A percentile compares a stretch with the other conserved stretches of the same genome.
phyloP scores from a whole-genome alignment of 2,888 invertebrate species.

The Hedya salicella region DNA sequence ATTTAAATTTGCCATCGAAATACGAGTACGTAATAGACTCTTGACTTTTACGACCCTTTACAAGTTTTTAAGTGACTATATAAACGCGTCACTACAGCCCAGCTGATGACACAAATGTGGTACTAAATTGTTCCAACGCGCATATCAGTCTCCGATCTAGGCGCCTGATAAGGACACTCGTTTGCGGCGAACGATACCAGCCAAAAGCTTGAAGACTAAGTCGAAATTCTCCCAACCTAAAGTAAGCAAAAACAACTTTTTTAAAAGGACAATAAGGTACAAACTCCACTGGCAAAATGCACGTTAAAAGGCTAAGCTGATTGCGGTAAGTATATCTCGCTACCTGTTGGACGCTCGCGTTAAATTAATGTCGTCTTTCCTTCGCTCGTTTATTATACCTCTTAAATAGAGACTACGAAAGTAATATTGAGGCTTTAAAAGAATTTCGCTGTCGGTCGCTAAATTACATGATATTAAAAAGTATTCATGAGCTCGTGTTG shows the following conservation, averaged over 20 bases:
- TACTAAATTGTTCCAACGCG: slow-evolving; percentile 27
- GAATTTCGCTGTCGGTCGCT: slow-evolving; percentile 27
- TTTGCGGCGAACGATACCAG: slow-evolving; percentile 15
- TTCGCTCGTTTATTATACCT: slow-evolving; percentile 36
- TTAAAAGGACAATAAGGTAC: not conserved
- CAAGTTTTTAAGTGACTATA: not conserved
- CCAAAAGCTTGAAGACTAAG: not conserved
- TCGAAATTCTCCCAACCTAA: not conserved
- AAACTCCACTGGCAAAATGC: not conserved
- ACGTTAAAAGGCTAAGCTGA: slow-evolving; percentile 6
- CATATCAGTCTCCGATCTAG: slow-evolving; percentile 33
- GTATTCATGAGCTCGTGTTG: slow-evolving; percentile 10
- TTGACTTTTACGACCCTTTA: too few relatives aligned
- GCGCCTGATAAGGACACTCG: slow-evolving; percentile 25
- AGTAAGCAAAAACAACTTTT: not conserved
- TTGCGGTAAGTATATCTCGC: slow-evolving; percentile 20
- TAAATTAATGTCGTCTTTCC: slow-evolving; percentile 40
- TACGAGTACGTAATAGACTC: too few relatives aligned
- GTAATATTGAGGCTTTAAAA: slow-evolving; percentile 34
- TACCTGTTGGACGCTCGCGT: slow-evolving; percentile 39
- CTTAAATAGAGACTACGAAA: slow-evolving; percentile 33
- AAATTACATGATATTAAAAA: slow-evolving; percentile 24
- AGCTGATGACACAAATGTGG: slow-evolving; percentile 23
- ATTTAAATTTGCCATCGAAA: not conserved
- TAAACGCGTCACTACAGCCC: slow-evolving; percentile 7